phyloP scores from a whole-genome alignment of 23 tunicate genomes.

The Phallusia fumigata region DNA sequence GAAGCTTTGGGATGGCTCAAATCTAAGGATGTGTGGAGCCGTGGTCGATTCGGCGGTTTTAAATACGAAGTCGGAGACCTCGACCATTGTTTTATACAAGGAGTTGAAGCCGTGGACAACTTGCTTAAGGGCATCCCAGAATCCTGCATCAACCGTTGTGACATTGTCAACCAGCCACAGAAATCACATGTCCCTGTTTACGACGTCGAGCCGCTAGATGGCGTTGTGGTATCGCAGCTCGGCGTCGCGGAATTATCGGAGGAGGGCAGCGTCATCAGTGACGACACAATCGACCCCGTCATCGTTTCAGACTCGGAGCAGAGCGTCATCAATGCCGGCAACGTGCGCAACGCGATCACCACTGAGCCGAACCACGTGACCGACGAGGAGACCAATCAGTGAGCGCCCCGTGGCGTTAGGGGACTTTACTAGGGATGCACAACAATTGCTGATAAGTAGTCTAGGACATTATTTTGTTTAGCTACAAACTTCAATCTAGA shows the following conservation, averaged over 20 bases:
- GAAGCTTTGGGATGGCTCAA: slow-evolving; percentile 83
- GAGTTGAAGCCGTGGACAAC: slow-evolving; percentile 98
- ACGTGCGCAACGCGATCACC: slow-evolving; percentile 53
- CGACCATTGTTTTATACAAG: slow-evolving; percentile 94
- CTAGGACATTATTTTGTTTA: too few species aligned
- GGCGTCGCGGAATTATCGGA: slow-evolving; percentile 13
- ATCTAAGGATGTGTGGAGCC: slow-evolving; percentile 68
- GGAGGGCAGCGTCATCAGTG: slow-evolving; percentile 30
- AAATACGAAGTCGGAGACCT: slow-evolving; percentile 81
- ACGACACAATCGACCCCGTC: slow-evolving; percentile 29
- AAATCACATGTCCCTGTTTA: neutral
- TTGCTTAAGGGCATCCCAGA: slow-evolving; percentile 78
- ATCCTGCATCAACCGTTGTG: slow-evolving; percentile 26
- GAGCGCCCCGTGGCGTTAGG: neutral
- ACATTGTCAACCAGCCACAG: neutral
- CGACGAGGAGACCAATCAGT: slow-evolving; percentile 26
- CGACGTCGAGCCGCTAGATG: slow-evolving; percentile 26
- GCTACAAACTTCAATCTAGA: too few species aligned
- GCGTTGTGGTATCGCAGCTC: neutral
- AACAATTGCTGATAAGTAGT: too few species aligned
- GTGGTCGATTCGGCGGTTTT: slow-evolving; percentile 96
- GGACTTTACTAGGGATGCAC: too few species aligned
- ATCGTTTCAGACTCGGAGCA: slow-evolving; percentile 24
- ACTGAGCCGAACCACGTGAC: slow-evolving; percentile 44
- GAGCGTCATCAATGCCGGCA: slow-evolving; percentile 47